Evolutionary conservation across 2,797 vertebrate species (phyloP), one percentile per base, ranked within the genome.

Genomic region (Pristis pectinata): DNA sequence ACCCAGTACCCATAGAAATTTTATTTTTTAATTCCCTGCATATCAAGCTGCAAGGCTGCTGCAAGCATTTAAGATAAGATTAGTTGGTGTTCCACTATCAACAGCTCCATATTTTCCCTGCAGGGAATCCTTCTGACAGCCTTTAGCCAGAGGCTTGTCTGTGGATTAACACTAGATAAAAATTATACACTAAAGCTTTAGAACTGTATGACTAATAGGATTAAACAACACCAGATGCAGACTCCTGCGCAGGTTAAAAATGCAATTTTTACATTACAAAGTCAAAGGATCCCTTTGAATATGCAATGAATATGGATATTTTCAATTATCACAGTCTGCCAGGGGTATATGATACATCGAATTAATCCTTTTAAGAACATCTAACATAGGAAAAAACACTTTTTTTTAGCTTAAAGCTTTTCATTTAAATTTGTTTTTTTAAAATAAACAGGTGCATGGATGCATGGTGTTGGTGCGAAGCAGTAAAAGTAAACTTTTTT

Each of bases 261-360:
- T 97, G 97, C 97, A 97, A 97, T 98, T 98, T 98, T 98, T 98
- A 98, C 98, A 98, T 98, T 98, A 98, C 97, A 98, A 98, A 98
- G 97, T 98, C 97, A 98, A 97, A 97, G 97, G 97, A 98, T 97
- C 97, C 96, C 97, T 98, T 98, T 98, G 97, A 98, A 98, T 97
- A 98, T 97, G 98, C 97, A 98, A 98, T 98, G 98, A 98, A 98
- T 98, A 98, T 98, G 98, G 97, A 98, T 98, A 97, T 97, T 98
- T 98, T 98, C 98, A 98, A 98, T 98, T 98, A 98, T 98, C 98
- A 98, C 97, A 98, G 97, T 98, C 97, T 98, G 98, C 97, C 98
- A 98, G 98, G 97, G 97, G 97, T 97, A 97, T 98, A 97, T 96
- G 97, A 97, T 98, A 97, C 97, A 97, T 97, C 97, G 98, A 98